These are phyloP conservation scores for Drosophila trichaetosa DNA, from an alignment of 2,888 invertebrate genomes.

Conservation along the genomic window DNA sequence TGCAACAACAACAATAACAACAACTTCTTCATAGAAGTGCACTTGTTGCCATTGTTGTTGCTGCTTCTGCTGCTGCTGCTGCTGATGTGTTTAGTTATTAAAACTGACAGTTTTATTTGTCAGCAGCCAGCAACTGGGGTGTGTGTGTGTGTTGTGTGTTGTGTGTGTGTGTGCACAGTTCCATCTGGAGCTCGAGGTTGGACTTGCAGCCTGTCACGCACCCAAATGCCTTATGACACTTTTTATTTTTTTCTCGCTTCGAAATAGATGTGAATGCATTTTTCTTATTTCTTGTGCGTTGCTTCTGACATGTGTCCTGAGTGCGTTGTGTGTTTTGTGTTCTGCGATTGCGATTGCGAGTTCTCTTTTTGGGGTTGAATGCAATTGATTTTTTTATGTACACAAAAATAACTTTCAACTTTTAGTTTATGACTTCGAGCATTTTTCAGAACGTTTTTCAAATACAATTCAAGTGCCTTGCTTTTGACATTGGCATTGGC, in stretches of 20 bases:
- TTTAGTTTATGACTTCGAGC: slow-evolving; percentile 25
- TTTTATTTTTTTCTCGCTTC: slow-evolving; percentile 51
- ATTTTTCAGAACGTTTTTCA: slow-evolving; percentile 25
- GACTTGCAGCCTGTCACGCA: slow-evolving; percentile 34
- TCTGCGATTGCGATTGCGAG: slow-evolving; percentile 35
- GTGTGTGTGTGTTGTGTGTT: background rate
- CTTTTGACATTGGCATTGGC: slow-evolving; percentile 68
- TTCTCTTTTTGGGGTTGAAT: slow-evolving; percentile 53
- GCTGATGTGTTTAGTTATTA: slow-evolving; percentile 73
- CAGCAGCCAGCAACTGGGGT: slow-evolving; percentile 50
- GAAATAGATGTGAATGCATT: slow-evolving; percentile 35
- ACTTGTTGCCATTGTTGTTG: slow-evolving; percentile 49
- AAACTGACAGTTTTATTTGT: slow-evolving; percentile 82
- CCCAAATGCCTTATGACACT: slow-evolving; percentile 75
- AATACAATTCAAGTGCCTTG: slow-evolving; percentile 32
- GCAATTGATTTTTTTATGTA: slow-evolving; percentile 70
- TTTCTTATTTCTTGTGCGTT: slow-evolving; percentile 33
- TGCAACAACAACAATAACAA: slow-evolving; percentile 16
- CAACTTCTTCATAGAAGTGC: slow-evolving; percentile 51
- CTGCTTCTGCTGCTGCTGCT: slow-evolving; percentile 25
- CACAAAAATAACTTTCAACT: slow-evolving; percentile 60
- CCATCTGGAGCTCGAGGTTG: slow-evolving; percentile 35
- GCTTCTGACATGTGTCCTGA: slow-evolving; percentile 73
- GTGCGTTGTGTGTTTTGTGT: slow-evolving; percentile 31
- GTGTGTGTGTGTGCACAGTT: slow-evolving; percentile 22